Conservation (phyloP, 1,140 invertebrate genomes). For the Drosophila obscura region DNA sequence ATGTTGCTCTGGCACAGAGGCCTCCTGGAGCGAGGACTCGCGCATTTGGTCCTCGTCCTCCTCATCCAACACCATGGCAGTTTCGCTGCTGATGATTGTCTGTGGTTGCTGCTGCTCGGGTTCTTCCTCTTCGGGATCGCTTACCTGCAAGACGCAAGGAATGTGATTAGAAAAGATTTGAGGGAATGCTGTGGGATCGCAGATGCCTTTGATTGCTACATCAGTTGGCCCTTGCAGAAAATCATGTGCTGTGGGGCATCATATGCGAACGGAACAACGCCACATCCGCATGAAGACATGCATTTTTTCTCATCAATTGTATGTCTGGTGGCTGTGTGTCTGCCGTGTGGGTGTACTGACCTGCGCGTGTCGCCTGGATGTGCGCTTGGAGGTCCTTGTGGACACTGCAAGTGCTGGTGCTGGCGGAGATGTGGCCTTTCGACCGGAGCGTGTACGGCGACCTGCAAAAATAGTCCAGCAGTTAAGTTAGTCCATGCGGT, state of each 20-base stretch:
- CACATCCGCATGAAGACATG: slow-evolving; percentile 70
- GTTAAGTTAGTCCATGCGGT: slow-evolving; percentile 14
- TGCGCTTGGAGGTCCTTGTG: slow-evolving; percentile 60
- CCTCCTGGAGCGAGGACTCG: slow-evolving; percentile 12
- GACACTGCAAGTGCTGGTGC: slow-evolving; percentile 23
- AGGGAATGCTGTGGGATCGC: neutral
- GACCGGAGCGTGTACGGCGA: slow-evolving; percentile 77
- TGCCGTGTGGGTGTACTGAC: slow-evolving; percentile 54
- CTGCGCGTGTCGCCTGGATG: slow-evolving; percentile 65
- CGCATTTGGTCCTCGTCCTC: slow-evolving; percentile 32
- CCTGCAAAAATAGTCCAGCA: slow-evolving; percentile 39
- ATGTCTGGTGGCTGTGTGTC: slow-evolving; percentile 10
- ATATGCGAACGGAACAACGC: slow-evolving; percentile 81
- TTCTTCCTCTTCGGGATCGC: slow-evolving; percentile 63
- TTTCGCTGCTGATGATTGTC: neutral
- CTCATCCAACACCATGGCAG: slow-evolving; percentile 33
- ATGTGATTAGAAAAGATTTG: neutral
- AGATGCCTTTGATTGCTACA: slow-evolving; percentile 15
- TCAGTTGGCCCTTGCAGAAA: slow-evolving; percentile 84
- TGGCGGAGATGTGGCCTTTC: slow-evolving; percentile 47
- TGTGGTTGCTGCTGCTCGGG: slow-evolving; percentile 17
- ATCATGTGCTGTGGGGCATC: slow-evolving; percentile 68
- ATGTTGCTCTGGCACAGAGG: slow-evolving; percentile 15
- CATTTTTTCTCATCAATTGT: slow-evolving; percentile 68
- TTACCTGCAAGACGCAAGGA: slow-evolving; percentile 40